A percentile compares a stretch with the other conserved stretches of the same genome.
Conservation (phyloP, 2,113 vertebrate species). For the Cyanoderma ruficeps region DNA sequence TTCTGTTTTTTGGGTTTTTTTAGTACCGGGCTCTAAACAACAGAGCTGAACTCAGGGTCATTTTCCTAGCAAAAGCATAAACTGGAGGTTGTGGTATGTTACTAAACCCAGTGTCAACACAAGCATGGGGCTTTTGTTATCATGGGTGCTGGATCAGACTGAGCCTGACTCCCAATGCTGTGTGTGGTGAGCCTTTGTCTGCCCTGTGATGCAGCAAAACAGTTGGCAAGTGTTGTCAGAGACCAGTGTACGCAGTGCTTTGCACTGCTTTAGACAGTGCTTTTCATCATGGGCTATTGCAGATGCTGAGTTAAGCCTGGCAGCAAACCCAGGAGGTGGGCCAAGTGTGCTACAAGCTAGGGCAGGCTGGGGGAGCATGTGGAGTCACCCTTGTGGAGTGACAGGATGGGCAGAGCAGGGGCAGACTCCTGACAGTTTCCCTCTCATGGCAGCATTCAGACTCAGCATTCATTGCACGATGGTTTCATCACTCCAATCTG, state of each 20-base stretch:
- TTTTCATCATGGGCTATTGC: not conserved
- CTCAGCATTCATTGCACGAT: accelerated
- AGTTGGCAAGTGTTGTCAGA: not conserved
- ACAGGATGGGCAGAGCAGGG: not conserved
- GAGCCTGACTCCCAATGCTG: not conserved
- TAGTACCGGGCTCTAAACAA: not conserved
- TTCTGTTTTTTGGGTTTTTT: not conserved
- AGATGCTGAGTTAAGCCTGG: not conserved
- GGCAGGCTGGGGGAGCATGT: not conserved
- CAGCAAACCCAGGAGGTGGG: not conserved
- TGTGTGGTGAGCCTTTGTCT: not conserved
- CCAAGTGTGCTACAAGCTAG: not conserved
- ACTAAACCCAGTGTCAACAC: not conserved
- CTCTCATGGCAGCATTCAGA: not conserved
- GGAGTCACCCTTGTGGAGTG: not conserved
- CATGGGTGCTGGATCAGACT: not conserved
- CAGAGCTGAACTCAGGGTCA: not conserved
- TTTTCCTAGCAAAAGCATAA: not conserved
- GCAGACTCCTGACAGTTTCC: not conserved
- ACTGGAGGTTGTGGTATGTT: not conserved
- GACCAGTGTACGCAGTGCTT: not conserved
- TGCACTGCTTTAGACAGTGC: not conserved
- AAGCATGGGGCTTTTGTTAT: not conserved
- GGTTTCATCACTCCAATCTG: not conserved
- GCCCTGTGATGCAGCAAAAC: not conserved